Percentiles rank a stretch among this genome's conserved stretches.
Evolutionary conservation across 2,113 vertebrate genomes (phyloP).

Genomic region (Coturnix japonica): DNA sequence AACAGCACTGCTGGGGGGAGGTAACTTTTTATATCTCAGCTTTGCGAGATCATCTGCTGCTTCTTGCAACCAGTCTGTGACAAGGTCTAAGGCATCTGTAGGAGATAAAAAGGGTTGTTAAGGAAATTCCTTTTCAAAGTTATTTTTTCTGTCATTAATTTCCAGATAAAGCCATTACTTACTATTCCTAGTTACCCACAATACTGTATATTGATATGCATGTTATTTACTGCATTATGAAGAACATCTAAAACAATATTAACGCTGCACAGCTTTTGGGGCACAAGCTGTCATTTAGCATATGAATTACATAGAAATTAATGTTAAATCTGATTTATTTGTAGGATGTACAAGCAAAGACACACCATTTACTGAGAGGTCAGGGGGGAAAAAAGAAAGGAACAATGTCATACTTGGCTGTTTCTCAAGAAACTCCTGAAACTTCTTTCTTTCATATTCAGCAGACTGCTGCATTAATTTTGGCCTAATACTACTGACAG

Average conservation of each 20-base stretch:
- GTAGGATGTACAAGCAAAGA: constrained; percentile 31
- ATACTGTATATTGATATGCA: constrained; percentile 1
- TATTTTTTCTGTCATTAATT: neutral
- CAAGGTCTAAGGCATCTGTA: constrained; percentile 91
- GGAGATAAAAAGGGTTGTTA: neutral
- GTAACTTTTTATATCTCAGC: constrained; percentile 33
- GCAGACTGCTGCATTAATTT: constrained; percentile 96
- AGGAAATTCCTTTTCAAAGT: neutral
- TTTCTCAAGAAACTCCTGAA: constrained; percentile 93
- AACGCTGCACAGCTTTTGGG: constrained; percentile 8
- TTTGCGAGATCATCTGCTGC: constrained; percentile 78
- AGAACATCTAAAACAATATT: neutral
- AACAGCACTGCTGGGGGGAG: neutral
- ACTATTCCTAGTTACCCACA: neutral
- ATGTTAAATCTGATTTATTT: neutral
- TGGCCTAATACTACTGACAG: constrained; percentile 90
- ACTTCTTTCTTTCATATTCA: constrained; percentile 97
- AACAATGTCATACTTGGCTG: constrained; percentile 88
- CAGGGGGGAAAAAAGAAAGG: constrained; percentile 61
- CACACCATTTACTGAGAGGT: constrained; percentile 28
- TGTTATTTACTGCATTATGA: constrained; percentile 18
- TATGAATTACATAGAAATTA: neutral
- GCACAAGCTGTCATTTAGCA: constrained; percentile 1
- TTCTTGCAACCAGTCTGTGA: constrained; percentile 91
- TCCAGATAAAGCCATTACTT: neutral